A percentile compares a stretch with the other conserved stretches of the same genome.
Evolutionary conservation across 2,113 vertebrate genomes (phyloP).

Genomic region (Otis tarda): DNA sequence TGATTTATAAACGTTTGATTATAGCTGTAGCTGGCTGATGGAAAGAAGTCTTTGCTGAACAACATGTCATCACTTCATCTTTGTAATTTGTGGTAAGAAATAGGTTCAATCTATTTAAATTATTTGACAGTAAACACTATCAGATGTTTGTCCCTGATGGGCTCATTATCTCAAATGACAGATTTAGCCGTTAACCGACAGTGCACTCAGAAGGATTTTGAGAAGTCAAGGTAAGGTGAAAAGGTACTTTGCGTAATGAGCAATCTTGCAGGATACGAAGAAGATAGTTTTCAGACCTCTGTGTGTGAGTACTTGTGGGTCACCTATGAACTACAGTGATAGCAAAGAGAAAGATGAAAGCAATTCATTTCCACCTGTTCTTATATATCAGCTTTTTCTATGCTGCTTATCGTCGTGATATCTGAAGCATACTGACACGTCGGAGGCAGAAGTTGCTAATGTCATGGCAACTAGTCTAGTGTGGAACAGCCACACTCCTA

Average conservation of each 20-base stretch:
- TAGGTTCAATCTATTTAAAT: neutral
- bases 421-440: neutral
- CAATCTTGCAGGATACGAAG: neutral
- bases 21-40: neutral
- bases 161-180: conserved; percentile 17
- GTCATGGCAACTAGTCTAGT: neutral
- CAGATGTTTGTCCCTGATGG: neutral
- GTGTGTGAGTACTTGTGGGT: neutral
- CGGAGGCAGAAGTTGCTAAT: neutral
- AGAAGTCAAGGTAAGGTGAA: neutral
- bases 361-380: neutral
- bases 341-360: neutral
- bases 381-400: neutral
- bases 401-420: accelerated
- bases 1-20: conserved; percentile 6
- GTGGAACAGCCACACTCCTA: neutral
- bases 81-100: neutral
- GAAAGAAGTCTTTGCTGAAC: neutral
- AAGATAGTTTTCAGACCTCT: neutral
- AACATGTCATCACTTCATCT: neutral
- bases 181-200: neutral
- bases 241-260: neutral
- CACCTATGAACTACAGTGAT: neutral
- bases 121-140: neutral
- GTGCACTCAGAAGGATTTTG: neutral